These are phyloP conservation scores for Montipora efflorescens DNA, from an alignment of 64 coral and sea anemone species.

Conservation along the genomic window DNA sequence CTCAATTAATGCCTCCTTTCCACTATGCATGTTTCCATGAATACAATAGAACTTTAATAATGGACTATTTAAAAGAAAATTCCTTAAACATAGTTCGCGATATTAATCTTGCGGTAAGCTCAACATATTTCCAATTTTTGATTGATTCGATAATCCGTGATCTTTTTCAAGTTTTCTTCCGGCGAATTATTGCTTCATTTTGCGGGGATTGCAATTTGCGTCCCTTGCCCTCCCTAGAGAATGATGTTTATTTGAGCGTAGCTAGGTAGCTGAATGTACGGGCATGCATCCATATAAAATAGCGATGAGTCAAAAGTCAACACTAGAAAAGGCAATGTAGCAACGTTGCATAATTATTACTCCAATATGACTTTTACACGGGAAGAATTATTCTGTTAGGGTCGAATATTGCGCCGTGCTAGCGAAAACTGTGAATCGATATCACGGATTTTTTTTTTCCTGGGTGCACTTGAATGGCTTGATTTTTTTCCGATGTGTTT, in stretches of 20 bases:
- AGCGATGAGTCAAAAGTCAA: conserved; percentile 32
- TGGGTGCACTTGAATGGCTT: conserved; percentile 37
- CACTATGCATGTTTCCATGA: no score
- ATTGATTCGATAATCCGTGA: not conserved
- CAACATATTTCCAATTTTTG: not conserved
- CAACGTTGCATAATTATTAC: conserved; percentile 41
- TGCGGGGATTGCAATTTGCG: not conserved
- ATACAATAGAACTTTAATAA: no score
- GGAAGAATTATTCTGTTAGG: not conserved
- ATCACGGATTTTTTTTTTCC: conserved; percentile 21
- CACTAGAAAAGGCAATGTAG: conserved; percentile 23
- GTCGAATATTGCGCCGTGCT: not conserved
- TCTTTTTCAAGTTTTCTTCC: not conserved
- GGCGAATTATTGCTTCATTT: not conserved
- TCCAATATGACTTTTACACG: not conserved
- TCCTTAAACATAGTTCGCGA: not conserved
- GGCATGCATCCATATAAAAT: conserved; percentile 46
- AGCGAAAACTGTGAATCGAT: not conserved
- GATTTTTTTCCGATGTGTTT: conserved; percentile 37
- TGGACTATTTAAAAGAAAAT: not conserved
- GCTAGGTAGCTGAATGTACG: conserved; percentile 27
- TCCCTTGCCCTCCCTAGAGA: not conserved
- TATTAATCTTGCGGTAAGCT: not conserved
- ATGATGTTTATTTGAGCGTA: not conserved
- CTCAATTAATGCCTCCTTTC: no score